Base-by-base conservation (phyloP, 1,140 invertebrate genomes). In the Drosophila miranda region DNA sequence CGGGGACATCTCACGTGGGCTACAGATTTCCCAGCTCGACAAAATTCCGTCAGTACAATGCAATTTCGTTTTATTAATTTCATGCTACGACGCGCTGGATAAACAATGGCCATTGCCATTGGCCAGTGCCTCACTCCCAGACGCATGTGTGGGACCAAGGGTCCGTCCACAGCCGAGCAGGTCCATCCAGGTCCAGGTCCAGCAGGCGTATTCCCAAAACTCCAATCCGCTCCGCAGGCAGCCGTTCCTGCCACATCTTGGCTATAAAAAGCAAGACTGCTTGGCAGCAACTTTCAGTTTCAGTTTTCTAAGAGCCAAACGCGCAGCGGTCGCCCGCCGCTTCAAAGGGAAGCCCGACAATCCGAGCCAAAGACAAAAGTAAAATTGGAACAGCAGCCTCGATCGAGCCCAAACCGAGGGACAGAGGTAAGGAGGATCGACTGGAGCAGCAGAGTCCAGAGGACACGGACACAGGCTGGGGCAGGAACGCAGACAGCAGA, bases 61-160 rank as follows among this genome's bases (percentile, higher is more conserved):
- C 63, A 82, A 73, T 88, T 77, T 68, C 51, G 53, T 50, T 66
- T 74, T 76, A 90, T 90, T 90, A 90, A 90, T 90, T 90, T 90
- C 88, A 90, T 79, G 89, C 73, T 68, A 60, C 63, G 63, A 19
- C 60, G 78, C 76, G 38, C 55, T 70, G 63, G 51, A 41, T 74
- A 90, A 90, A 90, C 87, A 89, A 86, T 77, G 34, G 59, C 38
- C 49, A 44, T 26, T 55, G 49, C 46, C 46, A 14, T 67, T 13
- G 49, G 44, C 54, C 51, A 58, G 49, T 23, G 54, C 23, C 26
- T n/a, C 52, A 48, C 34, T 49, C 16, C 8, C 14, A 6, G 23
- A 42, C n/a, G 48, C 69, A 59, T 57, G 51, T 74, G 69, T 51
- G 41, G 26, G 5, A 48, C 41, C 30, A 62, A 42, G 51, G 50